Evolutionary conservation across 1,140 invertebrate genomes (phyloP), one percentile per base, ranked within the genome.

Genomic region (Drosophila cardini): DNA sequence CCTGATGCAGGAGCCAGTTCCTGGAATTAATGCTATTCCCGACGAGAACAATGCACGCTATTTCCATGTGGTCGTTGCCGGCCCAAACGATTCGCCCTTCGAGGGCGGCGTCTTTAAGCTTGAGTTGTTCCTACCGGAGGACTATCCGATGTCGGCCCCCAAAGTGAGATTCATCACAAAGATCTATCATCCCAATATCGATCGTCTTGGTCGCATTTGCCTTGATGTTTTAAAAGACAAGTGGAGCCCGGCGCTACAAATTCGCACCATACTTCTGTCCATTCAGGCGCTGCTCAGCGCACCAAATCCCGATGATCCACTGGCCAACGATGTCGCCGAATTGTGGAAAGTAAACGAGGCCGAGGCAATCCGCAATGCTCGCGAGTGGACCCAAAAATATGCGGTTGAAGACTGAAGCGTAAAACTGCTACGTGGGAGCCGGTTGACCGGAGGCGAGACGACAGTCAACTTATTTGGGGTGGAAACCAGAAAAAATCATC

Each of bases 161-260:
- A 96, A 96, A 94, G 95, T 96, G 92, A 94, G 94, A 92, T 96
- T 96, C 93, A 95, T 96, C 72, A 96, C 95, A 53, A 96, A 96
- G 94, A 96, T 96, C 91, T 96, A 96, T 92, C 96, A 96, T 93
- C 95, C 95, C 81, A 96, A 96, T 92, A 96, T 96, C 90, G 95
- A 96, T 91, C 93, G 94, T 91, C 93, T 95, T 34, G 96, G 95
- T 21, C 94, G 95, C 92, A 96, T 96, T 92, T 96, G 95, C 81
- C 91, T 96, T 90, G 95, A 96, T 85, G 96, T 96, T 78, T 91
- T 96, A 64, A 95, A 95, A 94, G 97, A 97, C 93, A 95, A 96
- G 90, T 99, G 98, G 98, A 98, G 97, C 92, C 98, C 98, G 45
- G 98, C 98, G 13, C 94, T 99, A 80, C 98, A 99, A 93, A 99